Base-by-base conservation (phyloP, 1,140 invertebrate genomes). In the Zaprionus ghesquierei region DNA sequence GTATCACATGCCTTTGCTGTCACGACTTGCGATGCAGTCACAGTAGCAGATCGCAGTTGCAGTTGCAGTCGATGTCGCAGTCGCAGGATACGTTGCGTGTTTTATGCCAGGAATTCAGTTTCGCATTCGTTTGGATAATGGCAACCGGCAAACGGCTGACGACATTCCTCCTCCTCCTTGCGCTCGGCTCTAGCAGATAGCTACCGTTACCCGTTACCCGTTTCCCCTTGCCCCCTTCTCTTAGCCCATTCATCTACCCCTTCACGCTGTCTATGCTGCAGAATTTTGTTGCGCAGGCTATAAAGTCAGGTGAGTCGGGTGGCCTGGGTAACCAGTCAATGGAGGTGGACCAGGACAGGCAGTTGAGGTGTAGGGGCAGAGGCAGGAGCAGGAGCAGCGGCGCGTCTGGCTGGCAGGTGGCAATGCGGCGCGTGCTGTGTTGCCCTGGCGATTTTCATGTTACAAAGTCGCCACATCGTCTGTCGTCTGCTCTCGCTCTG, bases 391-490 rank as follows among this genome's bases (percentile, higher is more conserved):
- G n/a, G n/a, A n/a, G 27, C 12, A 33, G 20, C 8, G 50, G 12
- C 23, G 44, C 50, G 58, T 55, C 46, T 56, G 53, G 59, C 58
- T 51, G 56, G 35, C 58, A 61, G 69, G 71, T 63, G 69, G 76
- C 65, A 77, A 62, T 54, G 46, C 63, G 77, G 78, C 81, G 84
- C 81, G 81, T 86, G 81, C 80, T 86, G 81, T 86, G 81, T 86
- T 86, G 75, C 79, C 81, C 82, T 87, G 81, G 81, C 75, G 82
- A 86, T 86, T 86, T 85, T 81, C 81, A 81, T 85, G 81, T 78
- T 85, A 85, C 81, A 86, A 81, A 85, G 81, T 86, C 82, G 71
- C 75, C 80, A 73, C 66, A 70, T 58, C 59, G 74, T 75, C 79
- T 65, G 69, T 81, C 79, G 74, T 55, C 70, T 78, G 73, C 81